A percentile compares a stretch with the other conserved stretches of the same genome.
Conservation (phyloP, 2,888 invertebrate genomes). For the Crossocerus cetratus region DNA sequence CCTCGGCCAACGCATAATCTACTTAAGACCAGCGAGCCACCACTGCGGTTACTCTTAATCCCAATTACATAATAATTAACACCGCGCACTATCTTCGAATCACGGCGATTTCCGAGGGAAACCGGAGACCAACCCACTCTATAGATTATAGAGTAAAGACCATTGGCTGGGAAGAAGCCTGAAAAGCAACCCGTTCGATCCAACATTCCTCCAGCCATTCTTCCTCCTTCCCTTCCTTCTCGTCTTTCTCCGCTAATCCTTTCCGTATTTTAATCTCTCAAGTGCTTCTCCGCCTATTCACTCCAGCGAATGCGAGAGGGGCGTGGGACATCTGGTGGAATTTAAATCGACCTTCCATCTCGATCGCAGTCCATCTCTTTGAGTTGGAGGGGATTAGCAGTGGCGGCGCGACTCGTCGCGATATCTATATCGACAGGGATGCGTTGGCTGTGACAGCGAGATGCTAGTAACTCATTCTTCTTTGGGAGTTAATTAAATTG, state of each 20-base stretch:
- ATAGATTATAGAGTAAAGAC: no score
- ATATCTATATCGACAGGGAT: no score
- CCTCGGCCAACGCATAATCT: no score
- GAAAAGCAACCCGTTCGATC: conserved; percentile 41
- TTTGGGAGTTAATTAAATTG: conserved; percentile 29
- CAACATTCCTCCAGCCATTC: conserved; percentile 9
- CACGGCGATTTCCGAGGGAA: not conserved
- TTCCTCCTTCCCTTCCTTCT: conserved; percentile 28
- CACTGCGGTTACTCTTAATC: not conserved
- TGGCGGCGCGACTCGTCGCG: no score
- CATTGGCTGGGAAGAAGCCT: no score
- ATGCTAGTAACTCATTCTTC: not conserved
- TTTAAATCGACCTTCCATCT: not conserved
- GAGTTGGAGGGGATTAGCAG: no score
- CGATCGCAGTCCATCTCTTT: no score
- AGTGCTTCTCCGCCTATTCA: not conserved
- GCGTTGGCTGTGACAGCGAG: no score
- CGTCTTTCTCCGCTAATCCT: conserved; percentile 8
- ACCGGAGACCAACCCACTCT: not conserved
- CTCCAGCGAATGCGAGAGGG: not conserved
- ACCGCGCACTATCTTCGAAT: not conserved
- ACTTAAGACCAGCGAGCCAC: not conserved
- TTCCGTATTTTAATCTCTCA: not conserved
- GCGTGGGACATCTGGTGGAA: not conserved
- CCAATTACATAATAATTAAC: conserved; percentile 10